phyloP scores from a whole-genome alignment of 2,113 vertebrate species.

The Apteryx mantelli region DNA sequence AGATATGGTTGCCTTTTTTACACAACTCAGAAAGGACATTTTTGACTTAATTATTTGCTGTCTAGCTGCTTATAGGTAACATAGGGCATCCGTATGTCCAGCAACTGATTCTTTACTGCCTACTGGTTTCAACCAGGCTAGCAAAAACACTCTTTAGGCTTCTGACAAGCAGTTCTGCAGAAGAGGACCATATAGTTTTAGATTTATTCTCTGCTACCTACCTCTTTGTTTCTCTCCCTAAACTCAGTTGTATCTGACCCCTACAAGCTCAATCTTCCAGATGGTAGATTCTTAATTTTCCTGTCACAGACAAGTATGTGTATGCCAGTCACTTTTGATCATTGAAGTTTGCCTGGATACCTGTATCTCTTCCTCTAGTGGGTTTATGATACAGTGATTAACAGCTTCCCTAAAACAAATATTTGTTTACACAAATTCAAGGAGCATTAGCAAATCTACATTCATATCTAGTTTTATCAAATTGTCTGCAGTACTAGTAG shows the following conservation, averaged over 20 bases:
- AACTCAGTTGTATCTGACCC: not conserved
- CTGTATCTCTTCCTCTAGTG: not conserved
- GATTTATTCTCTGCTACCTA: not conserved
- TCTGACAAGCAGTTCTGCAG: not conserved
- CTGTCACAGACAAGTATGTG: not conserved
- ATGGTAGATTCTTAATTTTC: not conserved
- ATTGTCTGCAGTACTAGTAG: not conserved
- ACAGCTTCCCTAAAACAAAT: not conserved
- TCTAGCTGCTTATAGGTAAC: not conserved
- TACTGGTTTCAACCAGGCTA: not conserved
- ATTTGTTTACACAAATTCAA: not conserved
- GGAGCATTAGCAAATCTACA: not conserved
- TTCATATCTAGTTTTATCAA: not conserved
- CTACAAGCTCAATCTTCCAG: not conserved
- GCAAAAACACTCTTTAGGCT: not conserved
- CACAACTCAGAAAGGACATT: not conserved
- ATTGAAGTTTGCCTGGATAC: not conserved
- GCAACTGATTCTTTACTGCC: not conserved
- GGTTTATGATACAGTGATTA: not conserved
- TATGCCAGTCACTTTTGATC: not conserved
- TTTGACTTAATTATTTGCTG: not conserved
- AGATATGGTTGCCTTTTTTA: not conserved
- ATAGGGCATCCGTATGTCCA: not conserved
- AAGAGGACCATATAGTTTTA: not conserved
- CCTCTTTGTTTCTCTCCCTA: not conserved